Percentiles rank a stretch among this genome's conserved stretches.
These are phyloP conservation scores for Scatophagus argus DNA, from an alignment of 2,113 vertebrate species.

Conservation along the genomic window DNA sequence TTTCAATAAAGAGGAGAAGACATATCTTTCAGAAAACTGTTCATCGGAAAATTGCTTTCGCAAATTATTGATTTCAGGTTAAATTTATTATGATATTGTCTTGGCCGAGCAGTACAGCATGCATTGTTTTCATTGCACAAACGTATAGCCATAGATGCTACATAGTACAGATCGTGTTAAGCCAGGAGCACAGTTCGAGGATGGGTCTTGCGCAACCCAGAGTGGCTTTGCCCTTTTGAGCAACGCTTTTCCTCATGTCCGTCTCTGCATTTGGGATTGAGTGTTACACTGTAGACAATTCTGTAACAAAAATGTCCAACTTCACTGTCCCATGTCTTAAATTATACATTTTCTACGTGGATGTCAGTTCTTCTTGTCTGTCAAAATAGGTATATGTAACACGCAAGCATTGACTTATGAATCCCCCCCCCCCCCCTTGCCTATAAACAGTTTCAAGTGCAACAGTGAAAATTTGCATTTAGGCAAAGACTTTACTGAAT, in stretches of 20 bases:
- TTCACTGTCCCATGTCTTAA: not conserved
- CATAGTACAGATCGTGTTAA: not conserved
- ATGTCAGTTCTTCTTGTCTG: slow-evolving; percentile 1
- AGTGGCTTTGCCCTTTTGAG: not conserved
- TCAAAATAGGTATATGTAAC: slow-evolving; percentile 3
- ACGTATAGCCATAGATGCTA: not conserved
- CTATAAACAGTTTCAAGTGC: not conserved
- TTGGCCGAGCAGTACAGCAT: not conserved
- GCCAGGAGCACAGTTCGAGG: not conserved
- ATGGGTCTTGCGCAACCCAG: not conserved
- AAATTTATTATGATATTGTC: not conserved
- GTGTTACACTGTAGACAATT: not conserved
- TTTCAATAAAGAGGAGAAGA: not conserved
- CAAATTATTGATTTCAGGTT: not conserved
- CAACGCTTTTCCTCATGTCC: not conserved
- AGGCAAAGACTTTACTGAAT: not conserved
- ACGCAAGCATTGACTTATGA: slow-evolving; percentile 4
- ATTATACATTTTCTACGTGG: not conserved
- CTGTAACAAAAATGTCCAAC: not conserved
- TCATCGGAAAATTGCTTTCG: not conserved
- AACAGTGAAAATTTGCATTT: not conserved
- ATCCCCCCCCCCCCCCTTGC: not conserved
- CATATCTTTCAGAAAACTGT: not conserved
- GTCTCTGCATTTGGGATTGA: not conserved
- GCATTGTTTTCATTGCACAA: not conserved